Percentiles rank a stretch among this genome's conserved stretches.
Evolutionary conservation across 2,888 invertebrate species (phyloP).

Genomic region (Globia sparganii): DNA sequence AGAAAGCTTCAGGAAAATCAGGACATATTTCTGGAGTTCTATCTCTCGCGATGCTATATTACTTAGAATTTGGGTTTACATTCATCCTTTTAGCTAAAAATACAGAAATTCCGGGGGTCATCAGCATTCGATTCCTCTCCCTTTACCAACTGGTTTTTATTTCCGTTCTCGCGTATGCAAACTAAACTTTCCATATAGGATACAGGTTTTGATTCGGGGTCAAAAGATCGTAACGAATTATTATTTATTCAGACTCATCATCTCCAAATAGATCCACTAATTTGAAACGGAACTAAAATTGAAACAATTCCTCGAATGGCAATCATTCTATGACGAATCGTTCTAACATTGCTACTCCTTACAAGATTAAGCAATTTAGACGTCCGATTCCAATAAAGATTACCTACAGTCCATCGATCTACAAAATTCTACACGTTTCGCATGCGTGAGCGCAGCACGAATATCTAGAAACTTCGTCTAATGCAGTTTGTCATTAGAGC

Average conservation of each 20-base stretch:
- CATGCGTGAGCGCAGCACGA: conserved; percentile 32
- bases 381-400: conserved; percentile 21
- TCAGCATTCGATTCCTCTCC: neutral
- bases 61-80: neutral
- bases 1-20: neutral
- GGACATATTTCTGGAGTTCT: neutral
- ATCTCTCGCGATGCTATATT: too few species aligned
- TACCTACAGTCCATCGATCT: conserved; percentile 27
- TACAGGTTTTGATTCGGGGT: neutral
- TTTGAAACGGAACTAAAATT: conserved; percentile 3
- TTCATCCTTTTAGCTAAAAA: neutral
- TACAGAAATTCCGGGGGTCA: neutral
- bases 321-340: neutral
- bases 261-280: conserved; percentile 5
- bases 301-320: neutral
- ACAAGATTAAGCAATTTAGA: conserved; percentile 32
- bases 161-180: neutral
- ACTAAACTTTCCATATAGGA: neutral
- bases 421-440: conserved; percentile 38
- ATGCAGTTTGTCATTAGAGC: conserved; percentile 36
- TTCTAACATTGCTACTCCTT: conserved; percentile 1
- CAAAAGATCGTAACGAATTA: too few species aligned
- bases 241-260: conserved; percentile 16
- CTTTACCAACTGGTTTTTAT: neutral
- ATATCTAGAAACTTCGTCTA: conserved; percentile 48